Evolutionary conservation across 2,888 invertebrate species (phyloP).

Genomic region (Podabrus alpinus): DNA sequence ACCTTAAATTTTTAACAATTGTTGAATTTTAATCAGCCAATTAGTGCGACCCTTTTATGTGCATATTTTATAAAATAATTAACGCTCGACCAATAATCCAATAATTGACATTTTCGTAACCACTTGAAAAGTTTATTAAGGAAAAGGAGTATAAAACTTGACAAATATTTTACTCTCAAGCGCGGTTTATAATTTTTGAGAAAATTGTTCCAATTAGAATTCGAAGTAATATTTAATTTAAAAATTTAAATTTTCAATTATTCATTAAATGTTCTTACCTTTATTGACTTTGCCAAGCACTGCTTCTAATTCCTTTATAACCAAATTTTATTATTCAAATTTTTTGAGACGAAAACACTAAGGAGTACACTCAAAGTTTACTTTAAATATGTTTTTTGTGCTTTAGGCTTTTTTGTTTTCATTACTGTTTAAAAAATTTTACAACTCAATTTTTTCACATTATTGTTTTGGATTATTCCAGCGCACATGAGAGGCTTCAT

Average conservation of each 20-base stretch:
- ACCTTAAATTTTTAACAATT: not conserved
- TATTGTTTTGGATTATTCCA: constrained; percentile 2
- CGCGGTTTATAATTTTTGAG: not conserved
- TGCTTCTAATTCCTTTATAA: constrained; percentile 23
- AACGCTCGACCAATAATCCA: not conserved
- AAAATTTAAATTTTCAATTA: not conserved
- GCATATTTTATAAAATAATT: not conserved
- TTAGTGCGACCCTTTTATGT: not conserved
- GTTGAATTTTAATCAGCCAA: not conserved
- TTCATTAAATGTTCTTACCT: constrained; percentile 11
- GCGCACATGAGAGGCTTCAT: constrained; percentile 10
- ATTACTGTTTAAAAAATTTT: constrained; percentile 7
- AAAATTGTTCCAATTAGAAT: not conserved
- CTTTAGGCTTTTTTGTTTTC: constrained; percentile 8
- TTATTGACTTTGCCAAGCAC: constrained; percentile 27
- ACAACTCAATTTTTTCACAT: constrained; percentile 8
- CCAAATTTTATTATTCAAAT: constrained; percentile 17
- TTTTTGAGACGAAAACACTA: constrained; percentile 13
- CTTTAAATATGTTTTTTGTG: constrained; percentile 8
- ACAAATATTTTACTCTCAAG: not conserved
- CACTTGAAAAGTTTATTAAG: not conserved
- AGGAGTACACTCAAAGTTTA: constrained; percentile 9
- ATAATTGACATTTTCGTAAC: not conserved
- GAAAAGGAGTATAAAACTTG: not conserved
- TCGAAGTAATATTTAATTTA: not conserved